Base-by-base conservation (phyloP, 1,140 invertebrate species). In the Lasaia peninsularis region DNA sequence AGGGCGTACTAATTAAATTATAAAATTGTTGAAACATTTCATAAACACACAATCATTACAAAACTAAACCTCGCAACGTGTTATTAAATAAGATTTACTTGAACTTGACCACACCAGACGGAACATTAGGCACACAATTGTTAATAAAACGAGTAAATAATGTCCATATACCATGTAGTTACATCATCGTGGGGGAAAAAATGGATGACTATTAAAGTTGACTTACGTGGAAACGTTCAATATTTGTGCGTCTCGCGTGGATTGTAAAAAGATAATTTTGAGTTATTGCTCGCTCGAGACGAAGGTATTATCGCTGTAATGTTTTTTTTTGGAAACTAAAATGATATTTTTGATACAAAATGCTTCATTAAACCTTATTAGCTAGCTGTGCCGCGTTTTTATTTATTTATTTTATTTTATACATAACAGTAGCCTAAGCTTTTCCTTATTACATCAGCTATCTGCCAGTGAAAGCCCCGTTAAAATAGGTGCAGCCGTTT, bases 81-180 rank as follows among this genome's bases (percentile, higher is more conserved):
- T 44, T n/a, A 44, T 44, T 44, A 8, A 44, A 20, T 44, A 18
- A 44, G 37, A 44, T 44, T 35, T 31, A 40, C 53, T 55, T 55
- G 35, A 55, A 55, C 52, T 55, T 55, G 52, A 40, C 52, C 52
- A 34, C n/a, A 34, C 10, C 35, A 44, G 37, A 44, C 16, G 18
- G 18, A 20, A 18, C 37, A 44, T 10, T 20, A 44, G 8, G 12
- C 34, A 40, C 16, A 37, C 14, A 37, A 40, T 44, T 55, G 52
- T 28, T 55, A 55, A 55, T 55, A 55, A 40, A 55, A 55, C 37
- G 35, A 16, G 37, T 14, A 55, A 55, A 55, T 55, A 55, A 55
- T 40, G 20, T 16, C 35, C 53, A 55, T 55, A 55, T 31, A 21
- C 14, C 35, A 44, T 14, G 53, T 12, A 21, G 37, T 55, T 55